Evolutionary conservation across 2,888 invertebrate genomes (phyloP).

Genomic region (Acheta domesticus): DNA sequence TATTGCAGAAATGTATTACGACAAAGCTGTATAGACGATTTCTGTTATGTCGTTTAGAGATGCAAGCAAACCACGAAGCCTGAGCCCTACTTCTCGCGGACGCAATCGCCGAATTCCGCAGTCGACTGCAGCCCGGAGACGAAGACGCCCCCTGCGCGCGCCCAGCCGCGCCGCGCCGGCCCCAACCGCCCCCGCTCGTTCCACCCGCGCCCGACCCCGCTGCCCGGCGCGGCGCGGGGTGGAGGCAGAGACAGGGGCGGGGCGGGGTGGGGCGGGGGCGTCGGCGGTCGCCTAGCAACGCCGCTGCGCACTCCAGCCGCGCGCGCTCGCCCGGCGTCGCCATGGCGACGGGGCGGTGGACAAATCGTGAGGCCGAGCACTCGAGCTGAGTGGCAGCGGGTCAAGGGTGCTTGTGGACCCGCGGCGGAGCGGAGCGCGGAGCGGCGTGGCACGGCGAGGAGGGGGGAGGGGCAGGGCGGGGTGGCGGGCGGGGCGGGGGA

Average conservation of each 20-base stretch:
- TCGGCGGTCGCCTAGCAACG: slow-evolving; percentile 30
- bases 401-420: slow-evolving; percentile 30
- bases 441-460: neutral
- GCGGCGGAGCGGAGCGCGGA: neutral
- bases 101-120: neutral
- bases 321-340: slow-evolving; percentile 29
- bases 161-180: neutral
- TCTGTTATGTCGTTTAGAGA: too few species aligned
- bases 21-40: too few species aligned
- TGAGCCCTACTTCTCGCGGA: too few species aligned
- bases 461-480: neutral
- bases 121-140: neutral
- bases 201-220: neutral
- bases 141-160: neutral
- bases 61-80: too few species aligned
- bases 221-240: neutral
- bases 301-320: slow-evolving; percentile 32
- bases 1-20: too few species aligned
- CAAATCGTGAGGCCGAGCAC: slow-evolving; percentile 34
- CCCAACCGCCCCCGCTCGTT: neutral
- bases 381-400: slow-evolving; percentile 34
- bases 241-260: neutral
- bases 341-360: slow-evolving; percentile 33
- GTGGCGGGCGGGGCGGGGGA: too few species aligned
- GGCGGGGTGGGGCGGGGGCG: slow-evolving; percentile 4